A percentile compares a stretch with the other conserved stretches of the same genome.
Conservation (phyloP, 2,797 vertebrate genomes). For the Atherinosoma microstoma region DNA sequence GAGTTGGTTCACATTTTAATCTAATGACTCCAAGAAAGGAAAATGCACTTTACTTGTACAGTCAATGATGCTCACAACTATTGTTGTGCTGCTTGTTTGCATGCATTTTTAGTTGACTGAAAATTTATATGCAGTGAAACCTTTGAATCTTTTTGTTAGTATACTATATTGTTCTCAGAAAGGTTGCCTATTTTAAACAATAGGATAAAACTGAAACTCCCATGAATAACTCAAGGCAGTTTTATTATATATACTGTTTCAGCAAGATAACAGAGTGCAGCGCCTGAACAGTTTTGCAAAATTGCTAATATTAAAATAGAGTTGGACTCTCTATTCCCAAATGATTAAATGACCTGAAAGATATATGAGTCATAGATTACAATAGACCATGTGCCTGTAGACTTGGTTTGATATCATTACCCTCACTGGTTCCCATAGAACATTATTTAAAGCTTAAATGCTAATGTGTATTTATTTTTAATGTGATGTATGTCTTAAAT, state of each 20-base stretch:
- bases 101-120: conserved; percentile 27
- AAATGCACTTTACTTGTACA: conserved; percentile 28
- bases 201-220: conserved; percentile 54
- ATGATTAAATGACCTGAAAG: conserved; percentile 62
- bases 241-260: conserved; percentile 46
- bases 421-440: conserved; percentile 15
- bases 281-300: conserved; percentile 39
- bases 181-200: conserved; percentile 37
- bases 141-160: conserved; percentile 44
- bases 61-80: conserved; percentile 51
- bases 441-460: not conserved
- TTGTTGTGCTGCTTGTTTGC: conserved; percentile 31
- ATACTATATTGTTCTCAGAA: conserved; percentile 49
- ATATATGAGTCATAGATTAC: conserved; percentile 44
- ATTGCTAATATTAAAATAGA: conserved; percentile 56
- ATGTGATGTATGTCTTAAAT: not conserved
- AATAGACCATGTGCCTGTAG: conserved; percentile 25
- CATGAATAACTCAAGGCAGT: conserved; percentile 51
- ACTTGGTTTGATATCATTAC: conserved; percentile 23
- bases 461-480: not conserved
- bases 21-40: conserved; percentile 55
- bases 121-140: conserved; percentile 39
- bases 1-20: conserved; percentile 66
- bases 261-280: conserved; percentile 30
- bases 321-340: conserved; percentile 30